Base-by-base conservation (phyloP, 2,113 vertebrate genomes). In the Ciconia maguari region DNA sequence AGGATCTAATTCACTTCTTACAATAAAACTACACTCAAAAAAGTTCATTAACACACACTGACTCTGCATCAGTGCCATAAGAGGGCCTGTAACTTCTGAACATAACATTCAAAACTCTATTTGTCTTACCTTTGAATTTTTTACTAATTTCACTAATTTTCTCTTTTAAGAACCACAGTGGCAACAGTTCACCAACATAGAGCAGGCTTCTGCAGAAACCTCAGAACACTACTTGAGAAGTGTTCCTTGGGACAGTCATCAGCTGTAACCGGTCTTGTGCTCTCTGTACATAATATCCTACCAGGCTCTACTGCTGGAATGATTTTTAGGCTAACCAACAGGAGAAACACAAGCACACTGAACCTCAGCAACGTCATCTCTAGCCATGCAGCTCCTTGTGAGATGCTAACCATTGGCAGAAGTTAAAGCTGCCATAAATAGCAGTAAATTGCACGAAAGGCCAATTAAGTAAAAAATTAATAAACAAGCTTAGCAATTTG, bases 61-160 rank as follows among this genome's bases (percentile, higher is more conserved):
- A 55, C n/a, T 80, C 36, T n/a, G 5, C 14, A 66, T 2, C 0
- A 0, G 29, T 60, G 38, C 20, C 10, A 12, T 36, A 46, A 85
- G 36, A 81, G 3, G 2, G 6, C 13, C 16, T 77, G 11, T 20
- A 48, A 62, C 13, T 64, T 65, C 72, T 29, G 55, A 76, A 82
- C 9, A 30, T 16, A 55, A 65, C 6, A 3, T 65, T 70, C 22
- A 32, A 55, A 84, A 32, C 11, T 58, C 36, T 5, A 22, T 42
- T 78, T 66, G 24, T 32, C 51, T 42, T 61, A 78, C 7, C 13
- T 18, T 26, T 27, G 2, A 16, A 22, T 58, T 46, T 76, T 85
- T 52, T 29, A 55, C 18, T 14, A 9, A 18, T 62, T 54, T 46
- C 20, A 52, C 29, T 69, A 5, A 51, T 74, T 62, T 72, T 82